Evolutionary conservation across 2,888 invertebrate species (phyloP), one percentile per base, ranked within the genome.

Genomic region (Parnassius mnemosyne): DNA sequence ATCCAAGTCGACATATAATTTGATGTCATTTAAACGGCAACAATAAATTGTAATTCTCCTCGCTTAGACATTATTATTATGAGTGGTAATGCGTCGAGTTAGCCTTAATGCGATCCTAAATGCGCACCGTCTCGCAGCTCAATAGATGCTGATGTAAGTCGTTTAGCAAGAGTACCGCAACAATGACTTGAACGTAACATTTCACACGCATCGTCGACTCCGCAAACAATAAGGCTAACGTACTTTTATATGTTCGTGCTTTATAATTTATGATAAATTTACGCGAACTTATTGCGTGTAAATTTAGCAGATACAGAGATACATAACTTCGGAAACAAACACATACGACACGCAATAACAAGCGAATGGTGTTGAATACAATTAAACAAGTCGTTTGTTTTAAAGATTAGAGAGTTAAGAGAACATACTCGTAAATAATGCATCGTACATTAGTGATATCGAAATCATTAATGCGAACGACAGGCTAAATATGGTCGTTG

Each of bases 131-230:
- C 60, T 65, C 66, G 43, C 68, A 63, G 61, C 68, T 69, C 69
- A 64, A 67, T 66, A 62, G 66, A 43, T 51, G 50, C 58, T 69
- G 77, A 78, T 78, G 79, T 72, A 71, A 71, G 75, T 76, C 79
- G 75, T 75, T 80, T 77, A 76, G 62, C 69, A 66, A 69, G 67
- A 61, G 56, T 46, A 65, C 68, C 57, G 68, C 72, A 68, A 77
- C 75, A 79, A 79, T 77, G 69, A 69, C 68, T 63, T 55, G 63
- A 71, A 73, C 72, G 73, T 70, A 68, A 66, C 74, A 76, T 77
- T 82, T 85, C 86, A 81, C 86, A 87, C 84, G 85, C 82, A 77
- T 78, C 78, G 77, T 68, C 75, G 71, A 71, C 75, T 77, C 61
- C 67, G 69, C 77, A 77, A 82, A 84, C 81, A 83, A 81, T 77